These are phyloP conservation scores for Tapera naevia DNA, from an alignment of 2,797 vertebrate genomes.

Conservation along the genomic window DNA sequence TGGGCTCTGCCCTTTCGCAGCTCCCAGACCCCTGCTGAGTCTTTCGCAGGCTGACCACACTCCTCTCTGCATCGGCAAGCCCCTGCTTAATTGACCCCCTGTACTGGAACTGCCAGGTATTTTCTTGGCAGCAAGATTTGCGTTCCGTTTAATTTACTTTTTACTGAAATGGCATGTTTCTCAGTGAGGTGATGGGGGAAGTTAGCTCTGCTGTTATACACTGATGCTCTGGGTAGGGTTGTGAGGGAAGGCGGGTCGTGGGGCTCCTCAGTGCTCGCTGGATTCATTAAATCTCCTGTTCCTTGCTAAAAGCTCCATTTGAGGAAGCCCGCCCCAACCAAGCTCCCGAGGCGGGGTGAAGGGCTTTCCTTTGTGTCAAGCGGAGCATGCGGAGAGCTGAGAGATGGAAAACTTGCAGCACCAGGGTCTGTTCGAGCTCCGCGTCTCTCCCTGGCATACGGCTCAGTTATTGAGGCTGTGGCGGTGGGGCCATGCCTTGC, in stretches of 20 bases:
- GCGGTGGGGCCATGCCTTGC: background rate
- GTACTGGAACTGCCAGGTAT: constrained; percentile 49
- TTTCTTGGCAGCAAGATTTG: constrained; percentile 45
- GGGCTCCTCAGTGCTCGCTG: background rate
- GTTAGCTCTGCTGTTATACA: constrained; percentile 45
- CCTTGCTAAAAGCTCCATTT: background rate
- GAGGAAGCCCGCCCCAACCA: background rate
- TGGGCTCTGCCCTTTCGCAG: background rate
- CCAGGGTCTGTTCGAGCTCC: accelerated
- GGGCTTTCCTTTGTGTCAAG: constrained; percentile 63
- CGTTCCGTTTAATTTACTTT: constrained; percentile 69
- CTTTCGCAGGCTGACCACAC: background rate
- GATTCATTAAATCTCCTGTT: constrained; percentile 11
- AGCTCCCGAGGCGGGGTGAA: background rate
- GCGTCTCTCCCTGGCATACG: background rate
- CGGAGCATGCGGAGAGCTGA: background rate
- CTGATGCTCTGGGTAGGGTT: constrained; percentile 20
- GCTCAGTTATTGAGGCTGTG: background rate
- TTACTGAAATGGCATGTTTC: constrained; percentile 47
- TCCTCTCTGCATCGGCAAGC: background rate
- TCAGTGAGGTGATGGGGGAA: background rate
- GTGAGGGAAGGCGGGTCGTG: background rate
- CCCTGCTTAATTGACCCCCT: background rate
- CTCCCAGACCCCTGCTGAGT: background rate
- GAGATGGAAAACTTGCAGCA: background rate